Evolutionary conservation across 2,888 invertebrate species (phyloP).

Genomic region (Sepioteuthis lessoniana): DNA sequence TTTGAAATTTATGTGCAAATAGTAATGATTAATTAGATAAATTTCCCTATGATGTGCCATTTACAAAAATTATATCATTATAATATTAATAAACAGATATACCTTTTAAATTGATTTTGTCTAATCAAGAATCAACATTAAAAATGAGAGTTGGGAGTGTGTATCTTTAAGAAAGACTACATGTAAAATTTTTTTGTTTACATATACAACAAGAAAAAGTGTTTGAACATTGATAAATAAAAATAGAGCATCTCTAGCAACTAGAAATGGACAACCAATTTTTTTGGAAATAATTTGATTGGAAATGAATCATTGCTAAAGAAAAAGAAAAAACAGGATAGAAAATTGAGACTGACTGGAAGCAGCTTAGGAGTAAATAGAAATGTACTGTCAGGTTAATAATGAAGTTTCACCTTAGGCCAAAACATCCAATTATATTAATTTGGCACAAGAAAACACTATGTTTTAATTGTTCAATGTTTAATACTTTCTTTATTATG

Average conservation of each 20-base stretch:
- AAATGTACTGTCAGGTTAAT: background rate
- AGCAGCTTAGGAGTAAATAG: background rate
- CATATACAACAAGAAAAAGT: too few relatives aligned
- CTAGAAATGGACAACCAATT: too few relatives aligned
- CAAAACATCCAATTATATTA: background rate
- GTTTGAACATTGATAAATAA: too few relatives aligned
- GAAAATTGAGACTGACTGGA: background rate
- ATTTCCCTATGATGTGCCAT: too few relatives aligned
- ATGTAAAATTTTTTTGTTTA: too few relatives aligned
- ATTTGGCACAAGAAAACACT: background rate
- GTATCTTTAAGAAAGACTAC: background rate
- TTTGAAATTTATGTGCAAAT: too few relatives aligned
- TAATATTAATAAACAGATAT: background rate
- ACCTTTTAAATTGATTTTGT: background rate
- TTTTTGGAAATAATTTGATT: too few relatives aligned
- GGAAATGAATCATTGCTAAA: too few relatives aligned
- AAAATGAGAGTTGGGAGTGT: background rate
- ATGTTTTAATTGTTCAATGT: background rate
- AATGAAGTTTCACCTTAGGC: background rate
- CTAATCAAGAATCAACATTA: background rate
- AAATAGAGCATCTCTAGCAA: too few relatives aligned
- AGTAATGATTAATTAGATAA: too few relatives aligned
- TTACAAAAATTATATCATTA: too few relatives aligned
- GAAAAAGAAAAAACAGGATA: too few relatives aligned
- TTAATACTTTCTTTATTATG: background rate